These are phyloP conservation scores for Lonchura striata DNA, from an alignment of 2,113 vertebrate species.

Conservation along the genomic window DNA sequence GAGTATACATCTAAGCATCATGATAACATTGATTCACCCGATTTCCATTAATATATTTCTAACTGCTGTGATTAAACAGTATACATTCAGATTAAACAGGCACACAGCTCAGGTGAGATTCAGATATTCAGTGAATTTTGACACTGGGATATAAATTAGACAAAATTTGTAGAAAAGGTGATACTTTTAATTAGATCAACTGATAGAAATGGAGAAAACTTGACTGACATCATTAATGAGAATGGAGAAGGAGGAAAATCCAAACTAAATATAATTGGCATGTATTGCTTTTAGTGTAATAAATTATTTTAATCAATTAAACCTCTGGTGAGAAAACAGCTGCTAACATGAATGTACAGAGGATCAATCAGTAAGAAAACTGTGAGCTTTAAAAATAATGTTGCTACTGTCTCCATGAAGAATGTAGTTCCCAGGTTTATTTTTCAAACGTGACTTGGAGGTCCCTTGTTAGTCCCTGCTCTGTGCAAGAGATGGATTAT, in stretches of 20 bases:
- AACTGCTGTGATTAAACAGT: neutral
- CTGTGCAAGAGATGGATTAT: neutral
- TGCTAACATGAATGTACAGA: neutral
- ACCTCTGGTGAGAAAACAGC: neutral
- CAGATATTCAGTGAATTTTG: neutral
- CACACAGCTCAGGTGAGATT: neutral
- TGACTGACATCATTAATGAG: neutral
- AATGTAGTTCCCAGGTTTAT: neutral
- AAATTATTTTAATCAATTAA: neutral
- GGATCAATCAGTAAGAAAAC: neutral
- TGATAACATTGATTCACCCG: neutral
- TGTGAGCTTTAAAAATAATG: neutral
- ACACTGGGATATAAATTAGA: neutral
- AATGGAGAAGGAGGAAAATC: neutral
- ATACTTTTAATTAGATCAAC: neutral
- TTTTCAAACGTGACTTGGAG: neutral
- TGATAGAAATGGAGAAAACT: neutral
- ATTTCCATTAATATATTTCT: neutral
- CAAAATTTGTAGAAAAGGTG: neutral
- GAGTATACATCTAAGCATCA: neutral
- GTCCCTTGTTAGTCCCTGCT: neutral
- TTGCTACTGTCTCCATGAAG: neutral
- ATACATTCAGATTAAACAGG: neutral
- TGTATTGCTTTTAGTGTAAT: neutral
- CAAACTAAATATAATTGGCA: neutral